Evolutionary conservation across 2,797 vertebrate species (phyloP).

Genomic region (Hippocampus kuda): DNA sequence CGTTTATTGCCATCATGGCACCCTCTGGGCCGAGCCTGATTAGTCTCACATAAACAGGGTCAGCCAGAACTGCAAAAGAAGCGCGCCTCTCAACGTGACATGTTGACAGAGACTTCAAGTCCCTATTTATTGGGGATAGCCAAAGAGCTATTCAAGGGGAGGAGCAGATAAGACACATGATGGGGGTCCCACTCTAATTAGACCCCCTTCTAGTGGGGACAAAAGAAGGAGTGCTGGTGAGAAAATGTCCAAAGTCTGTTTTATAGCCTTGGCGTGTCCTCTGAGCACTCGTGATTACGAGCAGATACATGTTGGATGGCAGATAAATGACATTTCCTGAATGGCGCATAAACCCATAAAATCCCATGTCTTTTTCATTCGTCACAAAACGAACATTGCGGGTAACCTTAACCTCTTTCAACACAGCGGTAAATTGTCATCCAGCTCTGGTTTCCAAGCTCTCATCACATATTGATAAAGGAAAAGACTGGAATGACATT

Average conservation of each 20-base stretch:
- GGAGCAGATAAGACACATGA: conserved; percentile 42
- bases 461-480: conserved; percentile 57
- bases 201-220: conserved; percentile 35
- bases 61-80: conserved; percentile 51
- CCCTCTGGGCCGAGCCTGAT: conserved; percentile 66
- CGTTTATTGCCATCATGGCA: conserved; percentile 57
- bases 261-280: conserved; percentile 44
- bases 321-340: conserved; percentile 32
- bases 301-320: conserved; percentile 34
- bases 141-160: conserved; percentile 31
- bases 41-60: conserved; percentile 58
- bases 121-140: conserved; percentile 40
- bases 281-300: conserved; percentile 41
- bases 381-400: conserved; percentile 8
- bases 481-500: conserved; percentile 36
- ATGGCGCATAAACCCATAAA: conserved; percentile 1
- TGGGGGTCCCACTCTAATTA: conserved; percentile 50
- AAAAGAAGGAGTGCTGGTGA: conserved; percentile 26
- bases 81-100: conserved; percentile 32
- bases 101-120: conserved; percentile 38
- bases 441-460: conserved; percentile 45
- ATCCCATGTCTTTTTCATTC: neutral
- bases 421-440: conserved; percentile 36
- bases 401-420: conserved; percentile 24
- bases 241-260: conserved; percentile 35